Conservation (phyloP, 2,113 vertebrate species). For the Bubo blakistoni region DNA sequence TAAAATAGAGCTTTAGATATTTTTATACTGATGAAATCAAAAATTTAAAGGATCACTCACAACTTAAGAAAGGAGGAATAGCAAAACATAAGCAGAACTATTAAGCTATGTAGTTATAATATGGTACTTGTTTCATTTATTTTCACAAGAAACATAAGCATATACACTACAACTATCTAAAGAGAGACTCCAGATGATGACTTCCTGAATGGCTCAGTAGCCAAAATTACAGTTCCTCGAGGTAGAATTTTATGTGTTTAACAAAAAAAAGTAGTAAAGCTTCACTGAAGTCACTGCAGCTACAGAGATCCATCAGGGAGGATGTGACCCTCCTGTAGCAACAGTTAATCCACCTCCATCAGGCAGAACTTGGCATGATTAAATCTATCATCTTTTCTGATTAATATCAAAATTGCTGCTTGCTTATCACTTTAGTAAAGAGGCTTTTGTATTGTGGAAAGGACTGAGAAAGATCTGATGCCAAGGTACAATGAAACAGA, state of each 20-base stretch:
- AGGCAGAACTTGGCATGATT: not conserved
- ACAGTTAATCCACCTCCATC: not conserved
- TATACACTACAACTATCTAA: not conserved
- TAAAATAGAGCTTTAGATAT: constrained; percentile 32
- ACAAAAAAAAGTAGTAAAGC: not conserved
- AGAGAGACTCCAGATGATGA: not conserved
- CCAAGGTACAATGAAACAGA: not conserved
- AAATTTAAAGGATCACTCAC: not conserved
- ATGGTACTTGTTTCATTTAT: not conserved
- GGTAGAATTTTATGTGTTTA: not conserved
- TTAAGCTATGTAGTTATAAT: not conserved
- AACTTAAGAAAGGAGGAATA: not conserved
- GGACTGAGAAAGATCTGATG: not conserved
- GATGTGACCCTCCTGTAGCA: not conserved
- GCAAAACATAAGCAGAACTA: not conserved
- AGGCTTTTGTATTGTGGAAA: not conserved
- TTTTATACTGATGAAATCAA: constrained; percentile 18
- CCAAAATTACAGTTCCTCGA: not conserved
- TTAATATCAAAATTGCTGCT: not conserved
- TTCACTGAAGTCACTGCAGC: not conserved
- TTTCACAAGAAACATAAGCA: not conserved
- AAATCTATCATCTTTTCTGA: not conserved
- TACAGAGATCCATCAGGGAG: not conserved
- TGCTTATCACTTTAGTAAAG: not conserved
- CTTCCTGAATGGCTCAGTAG: not conserved